Evolutionary conservation across 2,113 vertebrate genomes (phyloP), one percentile per base, ranked within the genome.

Genomic region (Vulpes ferrilata): DNA sequence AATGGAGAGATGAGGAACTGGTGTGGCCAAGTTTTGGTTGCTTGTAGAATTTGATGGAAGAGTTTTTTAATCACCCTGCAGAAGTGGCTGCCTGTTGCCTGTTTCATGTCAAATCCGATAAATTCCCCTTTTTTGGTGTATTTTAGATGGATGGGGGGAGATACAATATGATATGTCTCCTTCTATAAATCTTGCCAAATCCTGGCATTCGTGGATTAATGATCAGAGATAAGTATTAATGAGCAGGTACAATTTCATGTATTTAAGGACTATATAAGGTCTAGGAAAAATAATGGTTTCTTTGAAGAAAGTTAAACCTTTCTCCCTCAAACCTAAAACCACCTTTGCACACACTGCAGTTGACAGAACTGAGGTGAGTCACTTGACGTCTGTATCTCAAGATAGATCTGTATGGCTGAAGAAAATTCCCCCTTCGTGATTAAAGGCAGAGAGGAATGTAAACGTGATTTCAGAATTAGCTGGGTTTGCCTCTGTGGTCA

Each of bases 401-500:
- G 53, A 60, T n/a, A 81, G 43, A 30, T 76, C 51, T 88, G 48
- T 89, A 78, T 95, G 43, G 11, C 71, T 84, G n/a, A 38, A 88
- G 73, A 90, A 96, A 94, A 90, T 20, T 15, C 11, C 3, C 19
- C 25, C 22, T 93, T 82, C 10, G 0, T 74, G 62, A 81, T 85
- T 80, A 93, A 96, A 97, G 78, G 5, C 25, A 73, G 27, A 53
- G 17, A 38, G 69, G 5, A 62, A 60, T 3, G 15, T 92, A 93
- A 93, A 93, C 90, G 51, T 94, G 91, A 95, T 57, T 97, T 81
- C 83, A 93, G 93, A 88, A 93, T 85, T 88, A 84, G 35, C 69
- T 89, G 25, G 59, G 69, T 71, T 93, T 95, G 90, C 81, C n/a
- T 59, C 80, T 82, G 38, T 92, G 59, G 35, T 88, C 93, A 88